Evolutionary conservation across 2,888 invertebrate genomes (phyloP), one percentile per base, ranked within the genome.

Genomic region (Drosophila antonietae): DNA sequence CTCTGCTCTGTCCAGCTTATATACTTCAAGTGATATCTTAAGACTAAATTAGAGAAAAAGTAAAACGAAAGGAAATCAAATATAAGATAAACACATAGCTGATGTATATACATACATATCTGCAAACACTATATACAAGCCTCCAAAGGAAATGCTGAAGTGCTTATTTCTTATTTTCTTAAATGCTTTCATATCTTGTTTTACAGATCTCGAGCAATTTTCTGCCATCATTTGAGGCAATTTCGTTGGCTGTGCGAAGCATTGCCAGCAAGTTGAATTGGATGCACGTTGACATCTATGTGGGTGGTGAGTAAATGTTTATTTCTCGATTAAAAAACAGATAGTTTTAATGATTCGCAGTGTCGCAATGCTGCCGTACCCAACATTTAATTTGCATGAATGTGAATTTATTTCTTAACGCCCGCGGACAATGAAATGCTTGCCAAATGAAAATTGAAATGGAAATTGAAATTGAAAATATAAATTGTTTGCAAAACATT

Each of bases 251-350:
- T 63, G 91, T 93, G 49, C 90, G 91, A 73, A 93, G 93, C 79
- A 91, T 93, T 73, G 91, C 93, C 70, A 90, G 90, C 61, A 93
- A 93, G 88, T 89, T 93, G 78, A 93, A 93, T 91, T 93, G 93
- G 93, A 91, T 92, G 67, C 91, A 93, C 82, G 93, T 92, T 77
- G 91, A 91, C 83, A 93, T 93, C 82, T 90, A 92, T 79, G 93
- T 93, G 73, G 91, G 92, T 68, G 93, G 93, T 93, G 91, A 92
- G 93, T 67, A 46, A 66, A 41, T 23, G 15, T 12, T 58, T 60
- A 43, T 60, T 56, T 52, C 9, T 43, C 57, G 59, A 73, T 83
- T 71, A 57, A 83, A 70, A 61, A 43, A 49, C 73, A 52, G 84
- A 81, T 80, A 72, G 73, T 44, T 67, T 63, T 28, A 68, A 69